These are phyloP conservation scores for Tenebrio molitor DNA, from an alignment of 1,140 invertebrate species.

Conservation along the genomic window DNA sequence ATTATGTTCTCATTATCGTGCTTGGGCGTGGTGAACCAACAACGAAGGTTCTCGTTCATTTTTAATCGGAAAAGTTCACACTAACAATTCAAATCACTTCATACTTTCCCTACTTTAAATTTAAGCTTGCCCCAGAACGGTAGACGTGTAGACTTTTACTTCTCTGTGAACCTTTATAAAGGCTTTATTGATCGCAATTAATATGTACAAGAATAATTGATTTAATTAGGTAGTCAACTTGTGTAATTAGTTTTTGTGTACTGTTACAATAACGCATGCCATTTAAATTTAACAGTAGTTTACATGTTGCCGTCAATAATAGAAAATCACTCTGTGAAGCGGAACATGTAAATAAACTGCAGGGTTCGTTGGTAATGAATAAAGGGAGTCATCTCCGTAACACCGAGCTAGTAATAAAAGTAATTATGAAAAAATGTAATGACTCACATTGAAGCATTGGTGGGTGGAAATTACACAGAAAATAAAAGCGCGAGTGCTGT, in stretches of 20 bases:
- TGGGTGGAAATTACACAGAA: too few species aligned
- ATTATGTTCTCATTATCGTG: too few species aligned
- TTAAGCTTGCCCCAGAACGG: conserved; percentile 1
- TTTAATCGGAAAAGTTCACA: conserved; percentile 31
- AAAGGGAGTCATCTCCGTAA: too few species aligned
- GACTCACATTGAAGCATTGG: too few species aligned
- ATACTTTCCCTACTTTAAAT: conserved; percentile 32
- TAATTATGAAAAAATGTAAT: too few species aligned
- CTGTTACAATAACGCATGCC: background rate
- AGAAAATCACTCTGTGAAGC: conserved; percentile 16
- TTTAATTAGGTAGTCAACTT: background rate
- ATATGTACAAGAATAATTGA: background rate
- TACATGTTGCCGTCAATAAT: background rate
- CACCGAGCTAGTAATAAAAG: too few species aligned
- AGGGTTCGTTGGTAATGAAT: too few species aligned
- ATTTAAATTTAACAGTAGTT: conserved; percentile 1
- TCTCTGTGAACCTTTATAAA: too few species aligned
- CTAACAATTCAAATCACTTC: conserved; percentile 28
- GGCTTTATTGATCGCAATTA: too few species aligned
- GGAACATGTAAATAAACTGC: too few species aligned
- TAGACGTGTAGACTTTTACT: conserved; percentile 16
- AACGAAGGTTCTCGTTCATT: background rate
- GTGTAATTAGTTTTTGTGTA: background rate
- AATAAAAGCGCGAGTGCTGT: too few species aligned
- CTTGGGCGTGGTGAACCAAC: conserved; percentile 11